Percentiles rank a stretch among this genome's conserved stretches.
Evolutionary conservation across 2,888 invertebrate species (phyloP).

Genomic region (Harpalus rubripes): DNA sequence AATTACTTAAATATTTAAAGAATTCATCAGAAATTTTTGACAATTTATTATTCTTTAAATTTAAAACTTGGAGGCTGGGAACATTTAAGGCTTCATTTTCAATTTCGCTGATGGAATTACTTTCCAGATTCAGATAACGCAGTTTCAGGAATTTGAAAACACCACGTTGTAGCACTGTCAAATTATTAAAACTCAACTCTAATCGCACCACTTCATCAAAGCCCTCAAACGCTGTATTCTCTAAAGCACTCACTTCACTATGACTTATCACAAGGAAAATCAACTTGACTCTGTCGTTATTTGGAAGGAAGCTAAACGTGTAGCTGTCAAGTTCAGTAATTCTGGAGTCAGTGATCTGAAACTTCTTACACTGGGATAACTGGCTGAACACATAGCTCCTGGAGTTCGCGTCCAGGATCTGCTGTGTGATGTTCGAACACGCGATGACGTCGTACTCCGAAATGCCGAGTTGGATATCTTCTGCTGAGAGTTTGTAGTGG

Average conservation of each 20-base stretch:
- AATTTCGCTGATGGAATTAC: conserved; percentile 67
- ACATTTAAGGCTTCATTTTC: conserved; percentile 65
- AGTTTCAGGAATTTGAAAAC: conserved; percentile 51
- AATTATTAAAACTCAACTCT: conserved; percentile 63
- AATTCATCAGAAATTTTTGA: conserved; percentile 64
- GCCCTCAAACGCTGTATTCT: conserved; percentile 36
- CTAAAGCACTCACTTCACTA: conserved; percentile 53
- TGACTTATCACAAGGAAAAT: conserved; percentile 52
- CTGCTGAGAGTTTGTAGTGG: conserved; percentile 47
- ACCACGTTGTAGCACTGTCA: conserved; percentile 44
- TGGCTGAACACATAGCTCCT: conserved; percentile 51
- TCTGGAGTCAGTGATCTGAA: conserved; percentile 46
- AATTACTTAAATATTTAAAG: conserved; percentile 63
- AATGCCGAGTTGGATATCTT: conserved; percentile 53
- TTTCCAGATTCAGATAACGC: conserved; percentile 57
- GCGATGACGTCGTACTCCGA: conserved; percentile 45
- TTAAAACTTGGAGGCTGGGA: conserved; percentile 61
- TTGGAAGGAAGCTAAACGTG: conserved; percentile 49
- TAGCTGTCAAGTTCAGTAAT: conserved; percentile 48
- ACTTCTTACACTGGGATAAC: conserved; percentile 57
- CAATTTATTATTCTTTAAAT: conserved; percentile 68
- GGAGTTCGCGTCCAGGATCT: conserved; percentile 42
- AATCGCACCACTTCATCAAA: conserved; percentile 54
- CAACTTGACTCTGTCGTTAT: conserved; percentile 28
- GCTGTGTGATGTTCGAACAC: conserved; percentile 58